Base-by-base conservation (phyloP, 1,140 invertebrate species). In the Temnothorax nylanderi region DNA sequence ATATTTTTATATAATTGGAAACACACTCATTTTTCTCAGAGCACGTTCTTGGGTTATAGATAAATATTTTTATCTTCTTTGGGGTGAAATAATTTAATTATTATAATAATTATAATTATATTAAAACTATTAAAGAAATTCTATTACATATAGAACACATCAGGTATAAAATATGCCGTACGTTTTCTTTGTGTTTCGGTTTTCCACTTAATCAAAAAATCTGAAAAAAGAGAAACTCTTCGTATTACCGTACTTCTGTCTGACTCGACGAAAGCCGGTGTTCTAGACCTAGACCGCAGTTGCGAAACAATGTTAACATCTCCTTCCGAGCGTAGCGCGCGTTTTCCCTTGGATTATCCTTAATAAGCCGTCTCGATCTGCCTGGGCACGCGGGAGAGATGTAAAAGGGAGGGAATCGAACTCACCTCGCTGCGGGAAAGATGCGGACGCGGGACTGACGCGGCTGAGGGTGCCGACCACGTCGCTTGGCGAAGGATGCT, bases 401-500 rank as follows among this genome's bases (percentile, higher is more conserved):
- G 56, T 16, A 0, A 7, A 13, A 41, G 44, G 16, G 16, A 34
- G 21, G 32, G 56, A 49, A 60, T 84, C 41, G 32, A 44, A 91
- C 94, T 94, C 85, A 95, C 95, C 95, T 94, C 95, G 93, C 87
- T 95, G 94, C n/a, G 93, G 92, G 77, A 94, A 94, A 75, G 93
- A 92, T 13, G 93, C 94, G 54, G 95, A 95, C 21, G 93, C 94
- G 13, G 95, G 95, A 90, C 95, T 95, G 87, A 94, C 93, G 44
- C 94, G 92, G 87, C 91, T 95, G 72, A 94, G 91, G 72, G 92
- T 92, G 65, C 92, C 92, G 7, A 94, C 91, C 44, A 94, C 89
- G 78, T 95, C 94, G 87, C 91, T 93, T 32, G 93, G 88, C 62
- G 94, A 92, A 77, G 93, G 94, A 92, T 95, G 95, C 72, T 95